Base-by-base conservation (phyloP, 1,140 invertebrate species). In the Sarcophaga bullata region DNA sequence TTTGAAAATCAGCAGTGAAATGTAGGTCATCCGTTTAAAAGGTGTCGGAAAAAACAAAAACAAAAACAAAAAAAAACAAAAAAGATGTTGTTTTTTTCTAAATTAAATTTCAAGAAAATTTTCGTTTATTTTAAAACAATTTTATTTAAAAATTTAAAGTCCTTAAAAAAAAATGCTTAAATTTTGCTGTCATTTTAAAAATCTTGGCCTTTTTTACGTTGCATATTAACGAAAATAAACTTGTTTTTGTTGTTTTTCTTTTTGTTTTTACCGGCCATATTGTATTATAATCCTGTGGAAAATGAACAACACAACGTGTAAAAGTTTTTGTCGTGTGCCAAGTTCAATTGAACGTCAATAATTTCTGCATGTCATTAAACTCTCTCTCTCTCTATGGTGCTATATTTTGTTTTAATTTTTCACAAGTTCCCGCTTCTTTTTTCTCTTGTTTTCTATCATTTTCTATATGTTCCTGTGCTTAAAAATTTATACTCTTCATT, bases 311-410 rank as follows among this genome's bases (percentile, higher is more conserved):
- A 58, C 54, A 58, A 58, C 54, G 13, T 58, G 54, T 58, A 68
- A 68, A 68, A 68, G n/a, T 68, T 68, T 68, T 68, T 68, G 62
- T 68, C 62, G n/a, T 68, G 62, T 68, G 62, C 62, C 62, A 68
- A 68, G 62, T 68, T 68, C 62, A 68, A 68, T n/a, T 68, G 62
- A 68, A 68, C 62, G 62, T 68, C 62, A 68, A 68, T 68, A 68
- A 68, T 68, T 68, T 19, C 17, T 68, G 62, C 62, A 68, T 68
- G 62, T 68, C 62, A 68, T 68, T 68, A 68, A 68, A 68, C 62
- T 68, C 62, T 19, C 62, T 19, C 62, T 68, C 17, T 17, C 19
- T 25, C n/a, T 68, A 17, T n/a, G n/a, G n/a, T n/a, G n/a, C 9
- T 0, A 8, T 19, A 8, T 6, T 58, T 15, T 58, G 15, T n/a